phyloP scores from a whole-genome alignment of 2,797 vertebrate genomes.

The Phylloscopus collybita region DNA sequence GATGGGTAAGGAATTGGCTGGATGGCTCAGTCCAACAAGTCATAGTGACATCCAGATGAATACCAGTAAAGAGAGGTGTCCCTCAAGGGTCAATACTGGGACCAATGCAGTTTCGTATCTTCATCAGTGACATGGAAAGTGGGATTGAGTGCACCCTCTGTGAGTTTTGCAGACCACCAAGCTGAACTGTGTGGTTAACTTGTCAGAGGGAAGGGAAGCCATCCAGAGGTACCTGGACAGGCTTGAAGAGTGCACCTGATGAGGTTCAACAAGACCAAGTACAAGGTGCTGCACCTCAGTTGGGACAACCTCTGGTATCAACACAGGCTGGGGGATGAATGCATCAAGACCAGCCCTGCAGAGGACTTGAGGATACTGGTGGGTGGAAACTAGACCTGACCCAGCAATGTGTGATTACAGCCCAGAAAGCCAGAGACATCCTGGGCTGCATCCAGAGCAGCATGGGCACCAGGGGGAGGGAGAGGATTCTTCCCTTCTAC shows the following conservation, averaged over 20 bases:
- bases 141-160: background rate
- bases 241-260: background rate
- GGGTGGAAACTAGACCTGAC: background rate
- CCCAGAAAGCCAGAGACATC: rapidly evolving
- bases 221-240: background rate
- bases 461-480: rapidly evolving
- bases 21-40: background rate
- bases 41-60: background rate
- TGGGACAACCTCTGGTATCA: rapidly evolving
- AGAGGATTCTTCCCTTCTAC: background rate
- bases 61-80: background rate
- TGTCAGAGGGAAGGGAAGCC: background rate
- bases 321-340: background rate
- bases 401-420: rapidly evolving
- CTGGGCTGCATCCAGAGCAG: background rate
- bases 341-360: background rate
- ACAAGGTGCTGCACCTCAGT: background rate
- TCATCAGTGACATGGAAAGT: background rate
- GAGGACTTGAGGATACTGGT: background rate
- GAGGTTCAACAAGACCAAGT: background rate
- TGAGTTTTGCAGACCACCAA: background rate
- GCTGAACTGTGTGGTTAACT: background rate
- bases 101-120: background rate
- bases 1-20: background rate
- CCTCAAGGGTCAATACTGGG: background rate